Conservation (phyloP, 2,797 vertebrate genomes). For the Cuniculus paca region DNA sequence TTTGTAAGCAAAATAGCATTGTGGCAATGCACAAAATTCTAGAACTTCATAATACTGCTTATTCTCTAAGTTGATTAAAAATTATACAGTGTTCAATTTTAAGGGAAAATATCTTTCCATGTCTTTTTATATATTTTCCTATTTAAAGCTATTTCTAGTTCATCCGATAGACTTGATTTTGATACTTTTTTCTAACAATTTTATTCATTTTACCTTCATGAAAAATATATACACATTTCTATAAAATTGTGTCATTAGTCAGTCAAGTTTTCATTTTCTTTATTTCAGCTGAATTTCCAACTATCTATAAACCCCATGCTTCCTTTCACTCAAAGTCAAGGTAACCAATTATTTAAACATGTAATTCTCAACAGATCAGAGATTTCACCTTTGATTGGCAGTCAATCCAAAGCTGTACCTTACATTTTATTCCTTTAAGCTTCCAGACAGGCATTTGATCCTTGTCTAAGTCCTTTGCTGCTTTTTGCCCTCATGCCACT, state of each 20-base stretch:
- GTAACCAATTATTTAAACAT: conserved; percentile 81
- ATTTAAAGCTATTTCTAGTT: conserved; percentile 28
- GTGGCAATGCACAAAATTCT: background rate
- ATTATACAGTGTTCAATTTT: background rate
- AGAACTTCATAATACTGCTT: background rate
- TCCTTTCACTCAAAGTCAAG: conserved; percentile 72
- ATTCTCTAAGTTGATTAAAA: conserved; percentile 39
- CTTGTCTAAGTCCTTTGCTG: conserved; percentile 70
- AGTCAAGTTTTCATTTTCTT: conserved; percentile 66
- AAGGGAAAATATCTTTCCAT: background rate
- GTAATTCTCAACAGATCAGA: conserved; percentile 71
- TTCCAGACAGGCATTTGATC: conserved; percentile 65
- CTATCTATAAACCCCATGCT: background rate
- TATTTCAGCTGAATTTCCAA: conserved; percentile 68
- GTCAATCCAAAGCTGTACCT: conserved; percentile 21
- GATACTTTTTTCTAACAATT: background rate
- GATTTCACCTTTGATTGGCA: conserved; percentile 76
- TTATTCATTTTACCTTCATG: conserved; percentile 43
- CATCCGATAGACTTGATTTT: background rate
- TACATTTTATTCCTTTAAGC: conserved; percentile 74
- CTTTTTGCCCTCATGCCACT: conserved; percentile 64
- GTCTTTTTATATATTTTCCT: background rate
- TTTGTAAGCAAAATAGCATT: background rate
- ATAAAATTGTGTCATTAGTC: conserved; percentile 58
- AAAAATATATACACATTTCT: conserved; percentile 8